These are phyloP conservation scores for Agelaius tricolor DNA, from an alignment of 2,113 vertebrate genomes.

Conservation along the genomic window DNA sequence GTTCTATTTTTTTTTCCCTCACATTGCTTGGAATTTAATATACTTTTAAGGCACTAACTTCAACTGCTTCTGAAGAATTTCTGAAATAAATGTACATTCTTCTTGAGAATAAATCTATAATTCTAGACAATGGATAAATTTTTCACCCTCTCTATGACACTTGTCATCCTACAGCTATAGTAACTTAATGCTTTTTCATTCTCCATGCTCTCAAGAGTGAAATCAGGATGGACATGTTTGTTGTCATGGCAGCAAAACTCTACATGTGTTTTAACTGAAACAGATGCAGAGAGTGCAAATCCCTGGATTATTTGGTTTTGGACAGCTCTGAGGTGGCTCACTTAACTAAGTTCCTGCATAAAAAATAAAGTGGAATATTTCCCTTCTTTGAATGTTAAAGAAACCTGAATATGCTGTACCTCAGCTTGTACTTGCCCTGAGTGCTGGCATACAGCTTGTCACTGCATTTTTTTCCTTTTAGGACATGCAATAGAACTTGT, in stretches of 20 bases:
- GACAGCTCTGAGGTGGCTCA: not conserved
- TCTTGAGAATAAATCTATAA: not conserved
- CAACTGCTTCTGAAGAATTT: not conserved
- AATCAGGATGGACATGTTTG: conserved; percentile 8
- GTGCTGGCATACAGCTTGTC: not conserved
- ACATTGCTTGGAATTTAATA: conserved; percentile 17
- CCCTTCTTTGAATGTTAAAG: not conserved
- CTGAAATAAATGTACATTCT: not conserved
- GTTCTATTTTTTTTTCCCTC: not conserved
- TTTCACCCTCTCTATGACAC: not conserved
- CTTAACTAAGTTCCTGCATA: not conserved
- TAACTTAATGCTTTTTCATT: not conserved
- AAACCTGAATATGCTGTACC: not conserved
- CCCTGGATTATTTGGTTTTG: not conserved
- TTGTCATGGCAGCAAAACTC: conserved; percentile 30
- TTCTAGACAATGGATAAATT: not conserved
- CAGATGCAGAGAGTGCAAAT: not conserved
- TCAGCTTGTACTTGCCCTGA: not conserved
- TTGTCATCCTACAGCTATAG: not conserved
- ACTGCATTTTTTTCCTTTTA: not conserved
- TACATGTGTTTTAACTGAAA: not conserved
- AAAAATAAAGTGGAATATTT: not conserved
- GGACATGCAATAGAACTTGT: not conserved
- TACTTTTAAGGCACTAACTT: not conserved
- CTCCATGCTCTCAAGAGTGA: not conserved